Evolutionary conservation across 2,113 vertebrate genomes (phyloP), one percentile per base, ranked within the genome.

Genomic region (Malurus melanocephalus): DNA sequence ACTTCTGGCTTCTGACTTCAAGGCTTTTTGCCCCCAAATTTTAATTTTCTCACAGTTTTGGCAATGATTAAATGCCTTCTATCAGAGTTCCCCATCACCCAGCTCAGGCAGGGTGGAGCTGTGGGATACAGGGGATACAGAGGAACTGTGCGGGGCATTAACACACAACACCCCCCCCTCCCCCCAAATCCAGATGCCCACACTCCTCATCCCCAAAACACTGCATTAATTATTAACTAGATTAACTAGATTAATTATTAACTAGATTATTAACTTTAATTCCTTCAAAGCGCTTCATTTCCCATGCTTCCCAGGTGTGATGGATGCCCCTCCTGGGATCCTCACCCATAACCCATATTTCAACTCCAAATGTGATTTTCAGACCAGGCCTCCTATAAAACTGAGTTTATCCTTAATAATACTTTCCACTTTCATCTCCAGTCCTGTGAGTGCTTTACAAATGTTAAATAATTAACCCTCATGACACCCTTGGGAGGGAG

Each of bases 381-480:
- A 24, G 71, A 66, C 43, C 71, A 38, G 56, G 24, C 76, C 56
- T 77, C 60, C 72, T 66, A 62, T 84, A 82, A 94, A 91, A 66
- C 0, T 0, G 4, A 64, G 40, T 80, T 94, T 74, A 60, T 77
- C 60, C 75, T 71, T 85, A 77, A 85, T 87, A 93, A 89, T 42
- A 51, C 72, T 88, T 93, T 9, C 87, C 51, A 43, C 75, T 90
- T 92, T 74, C 89, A 62, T 80, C 75, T 85, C 64, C 82, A 73
- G 89, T 52, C 35, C 72, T 77, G 85, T 56, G 32, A 94, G 56
- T 52, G 81, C 85, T 94, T 94, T 93, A 66, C 27, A 85, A 88
- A 77, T 76, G 87, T 87, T 94, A 64, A 95, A 94, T 94, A 92
- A 95, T 93, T 92, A 95, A 96, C 81, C 79, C 85, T 45, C 56